Conservation (phyloP, 2,113 vertebrate genomes). For the Podiceps cristatus region DNA sequence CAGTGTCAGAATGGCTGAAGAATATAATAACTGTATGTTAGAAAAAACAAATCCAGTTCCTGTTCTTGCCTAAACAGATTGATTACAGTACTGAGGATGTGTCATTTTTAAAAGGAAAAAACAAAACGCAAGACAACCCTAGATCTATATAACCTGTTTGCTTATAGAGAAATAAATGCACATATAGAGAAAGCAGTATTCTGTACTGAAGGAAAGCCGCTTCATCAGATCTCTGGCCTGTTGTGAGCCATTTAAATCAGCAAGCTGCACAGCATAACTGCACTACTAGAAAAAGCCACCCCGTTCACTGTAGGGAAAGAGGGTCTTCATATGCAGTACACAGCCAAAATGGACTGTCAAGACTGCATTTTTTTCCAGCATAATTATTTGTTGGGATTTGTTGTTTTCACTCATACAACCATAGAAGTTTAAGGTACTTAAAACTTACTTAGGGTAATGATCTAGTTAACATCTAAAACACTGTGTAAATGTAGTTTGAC, state of each 20-base stretch:
- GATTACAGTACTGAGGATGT: not conserved
- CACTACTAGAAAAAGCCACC: not conserved
- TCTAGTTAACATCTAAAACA: not conserved
- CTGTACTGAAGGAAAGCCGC: not conserved
- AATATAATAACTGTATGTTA: not conserved
- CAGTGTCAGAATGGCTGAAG: not conserved
- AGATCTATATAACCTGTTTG: not conserved
- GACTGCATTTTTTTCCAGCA: not conserved
- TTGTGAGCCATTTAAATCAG: conserved; percentile 11
- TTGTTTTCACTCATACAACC: not conserved
- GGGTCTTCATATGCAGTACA: not conserved
- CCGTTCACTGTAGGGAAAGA: not conserved
- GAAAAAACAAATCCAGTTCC: not conserved
- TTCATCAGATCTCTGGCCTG: not conserved
- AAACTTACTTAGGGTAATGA: not conserved
- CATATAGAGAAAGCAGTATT: not conserved
- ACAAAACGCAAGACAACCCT: not conserved
- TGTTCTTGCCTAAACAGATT: not conserved
- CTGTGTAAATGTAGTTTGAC: not conserved
- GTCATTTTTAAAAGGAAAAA: not conserved
- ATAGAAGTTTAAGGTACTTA: conserved; percentile 1
- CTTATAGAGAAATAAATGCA: not conserved
- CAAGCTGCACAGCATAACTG: not conserved
- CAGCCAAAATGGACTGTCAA: not conserved
- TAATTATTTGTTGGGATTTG: not conserved